phyloP scores from a whole-genome alignment of 2,888 invertebrate species.

The Chalcis sispes region DNA sequence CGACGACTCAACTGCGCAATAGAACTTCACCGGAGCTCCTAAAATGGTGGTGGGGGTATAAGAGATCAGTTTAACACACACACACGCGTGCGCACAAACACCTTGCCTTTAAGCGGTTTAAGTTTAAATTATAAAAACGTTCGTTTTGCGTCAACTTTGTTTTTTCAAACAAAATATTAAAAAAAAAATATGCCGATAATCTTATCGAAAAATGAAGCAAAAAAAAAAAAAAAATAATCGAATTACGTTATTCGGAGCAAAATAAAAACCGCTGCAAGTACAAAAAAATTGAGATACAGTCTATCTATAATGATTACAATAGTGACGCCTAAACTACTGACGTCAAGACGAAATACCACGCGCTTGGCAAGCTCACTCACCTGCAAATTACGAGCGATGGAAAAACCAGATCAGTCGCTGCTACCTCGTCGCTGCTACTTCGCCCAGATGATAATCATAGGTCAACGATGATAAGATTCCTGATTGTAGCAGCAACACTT shows the following conservation, averaged over 20 bases:
- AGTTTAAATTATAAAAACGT: not conserved
- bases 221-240: slow-evolving; percentile 13
- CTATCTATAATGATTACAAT: too few relatives aligned
- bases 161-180: too few relatives aligned
- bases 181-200: too few relatives aligned
- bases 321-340: too few relatives aligned
- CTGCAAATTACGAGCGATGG: not conserved
- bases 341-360: too few relatives aligned
- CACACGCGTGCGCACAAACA: not conserved
- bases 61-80: not conserved
- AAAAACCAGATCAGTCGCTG: slow-evolving; percentile 1
- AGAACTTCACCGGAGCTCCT: slow-evolving; percentile 38
- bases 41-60: slow-evolving; percentile 38
- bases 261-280: too few relatives aligned
- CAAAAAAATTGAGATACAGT: too few relatives aligned
- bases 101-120: not conserved
- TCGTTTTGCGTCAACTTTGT: too few relatives aligned
- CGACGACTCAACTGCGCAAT: slow-evolving; percentile 49
- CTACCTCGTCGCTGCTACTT: slow-evolving; percentile 18
- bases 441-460: not conserved
- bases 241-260: too few relatives aligned
- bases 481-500: not conserved
- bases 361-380: slow-evolving; percentile 1
- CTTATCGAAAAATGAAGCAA: not conserved
- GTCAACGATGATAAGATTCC: not conserved